phyloP scores from a whole-genome alignment of 2,888 invertebrate species.

The Ochropleura leucogaster region DNA sequence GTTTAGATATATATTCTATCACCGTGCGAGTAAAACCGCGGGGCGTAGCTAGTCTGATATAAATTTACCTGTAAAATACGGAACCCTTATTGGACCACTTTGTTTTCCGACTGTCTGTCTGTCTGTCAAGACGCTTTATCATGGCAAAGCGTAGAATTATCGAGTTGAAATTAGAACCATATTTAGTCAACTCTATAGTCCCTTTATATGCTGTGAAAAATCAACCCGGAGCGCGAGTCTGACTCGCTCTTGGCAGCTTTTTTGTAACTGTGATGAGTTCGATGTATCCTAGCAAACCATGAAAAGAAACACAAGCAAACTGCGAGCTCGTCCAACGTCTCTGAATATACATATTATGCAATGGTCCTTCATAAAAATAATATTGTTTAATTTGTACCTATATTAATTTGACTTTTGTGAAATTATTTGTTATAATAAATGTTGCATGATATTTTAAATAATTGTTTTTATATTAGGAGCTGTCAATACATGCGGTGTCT shows the following conservation, averaged over 20 bases:
- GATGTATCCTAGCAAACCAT: not conserved
- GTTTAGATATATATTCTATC: no score
- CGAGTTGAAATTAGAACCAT: no score
- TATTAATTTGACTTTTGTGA: not conserved
- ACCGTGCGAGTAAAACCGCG: no score
- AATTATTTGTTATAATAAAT: not conserved
- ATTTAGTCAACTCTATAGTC: no score
- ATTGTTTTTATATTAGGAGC: slow-evolving; percentile 76
- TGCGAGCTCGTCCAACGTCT: not conserved
- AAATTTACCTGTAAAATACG: no score
- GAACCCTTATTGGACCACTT: no score
- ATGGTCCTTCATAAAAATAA: not conserved
- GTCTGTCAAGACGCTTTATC: no score
- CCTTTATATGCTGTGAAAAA: no score
- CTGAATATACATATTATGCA: slow-evolving; percentile 6
- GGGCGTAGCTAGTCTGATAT: no score
- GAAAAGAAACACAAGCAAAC: slow-evolving; percentile 2
- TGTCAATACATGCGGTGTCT: slow-evolving; percentile 86
- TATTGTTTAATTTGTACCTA: not conserved
- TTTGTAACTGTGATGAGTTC: not conserved
- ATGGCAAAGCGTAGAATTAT: no score
- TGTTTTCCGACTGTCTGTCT: no score
- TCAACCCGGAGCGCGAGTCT: no score
- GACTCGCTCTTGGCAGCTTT: not conserved
- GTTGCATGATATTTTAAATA: not conserved